Conservation (phyloP, 2,888 invertebrate genomes). For the Terebella lapidaria region DNA sequence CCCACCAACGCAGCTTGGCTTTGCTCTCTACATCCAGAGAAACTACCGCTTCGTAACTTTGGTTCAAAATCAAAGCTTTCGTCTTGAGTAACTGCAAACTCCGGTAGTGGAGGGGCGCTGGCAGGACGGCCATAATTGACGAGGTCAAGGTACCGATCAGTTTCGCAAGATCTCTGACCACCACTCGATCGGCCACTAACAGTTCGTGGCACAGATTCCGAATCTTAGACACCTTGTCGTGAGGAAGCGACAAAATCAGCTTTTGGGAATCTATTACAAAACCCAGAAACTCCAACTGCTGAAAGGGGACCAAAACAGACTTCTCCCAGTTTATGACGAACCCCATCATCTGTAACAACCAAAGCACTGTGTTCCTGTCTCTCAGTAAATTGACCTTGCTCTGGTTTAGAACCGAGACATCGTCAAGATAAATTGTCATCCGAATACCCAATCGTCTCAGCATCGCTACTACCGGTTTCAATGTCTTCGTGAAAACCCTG, state of each 20-base stretch:
- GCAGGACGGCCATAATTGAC: not conserved
- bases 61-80: not conserved
- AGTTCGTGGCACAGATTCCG: not conserved
- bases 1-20: slow-evolving; percentile 12
- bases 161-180: not conserved
- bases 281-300: too few species aligned
- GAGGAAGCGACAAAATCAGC: not conserved
- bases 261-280: too few species aligned
- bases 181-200: not conserved
- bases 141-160: not conserved
- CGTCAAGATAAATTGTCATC: not conserved
- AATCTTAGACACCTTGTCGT: not conserved
- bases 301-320: too few species aligned
- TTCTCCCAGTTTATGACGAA: too few species aligned
- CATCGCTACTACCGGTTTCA: not conserved
- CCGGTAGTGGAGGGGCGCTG: not conserved
- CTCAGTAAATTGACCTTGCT: not conserved
- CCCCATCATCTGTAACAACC: not conserved
- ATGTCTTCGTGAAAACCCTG: not conserved
- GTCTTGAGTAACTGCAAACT: too few species aligned
- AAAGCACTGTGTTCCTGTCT: not conserved
- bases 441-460: too few species aligned
- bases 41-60: not conserved
- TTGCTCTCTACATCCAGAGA: not conserved
- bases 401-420: not conserved